Evolutionary conservation across 2,888 invertebrate species (phyloP).

Genomic region (Cerastis leucographa): DNA sequence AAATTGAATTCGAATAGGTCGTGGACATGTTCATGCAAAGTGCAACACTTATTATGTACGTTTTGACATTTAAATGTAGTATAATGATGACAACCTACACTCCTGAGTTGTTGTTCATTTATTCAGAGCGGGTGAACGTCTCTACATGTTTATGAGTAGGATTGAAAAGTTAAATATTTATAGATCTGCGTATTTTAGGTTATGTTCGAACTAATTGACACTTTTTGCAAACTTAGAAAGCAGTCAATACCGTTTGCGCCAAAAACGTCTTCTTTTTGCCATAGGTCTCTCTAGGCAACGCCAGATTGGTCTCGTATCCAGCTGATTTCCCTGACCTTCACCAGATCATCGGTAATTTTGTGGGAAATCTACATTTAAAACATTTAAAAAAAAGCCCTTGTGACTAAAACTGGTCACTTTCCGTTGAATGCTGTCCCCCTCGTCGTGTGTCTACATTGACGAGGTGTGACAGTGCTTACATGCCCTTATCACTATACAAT

Average conservation of each 20-base stretch:
- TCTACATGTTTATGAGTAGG: constrained; percentile 43
- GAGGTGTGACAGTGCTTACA: constrained; percentile 80
- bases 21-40: constrained; percentile 77
- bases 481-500: constrained; percentile 77
- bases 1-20: constrained; percentile 87
- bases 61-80: constrained; percentile 68
- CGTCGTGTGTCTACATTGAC: constrained; percentile 68
- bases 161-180: constrained; percentile 30
- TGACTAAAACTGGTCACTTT: constrained; percentile 20
- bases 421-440: constrained; percentile 45
- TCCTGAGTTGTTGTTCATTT: constrained; percentile 56
- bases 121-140: constrained; percentile 61
- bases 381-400: background rate
- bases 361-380: background rate
- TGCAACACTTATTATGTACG: constrained; percentile 66
- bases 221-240: background rate
- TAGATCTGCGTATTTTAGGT: constrained; percentile 23
- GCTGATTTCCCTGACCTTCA: background rate
- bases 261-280: background rate
- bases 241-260: background rate
- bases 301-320: background rate
- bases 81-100: constrained; percentile 62
- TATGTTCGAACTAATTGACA: constrained; percentile 12
- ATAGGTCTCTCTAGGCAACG: background rate
- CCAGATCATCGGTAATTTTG: no score